Percentiles rank a stretch among this genome's conserved stretches.
phyloP scores from a whole-genome alignment of 2,113 vertebrate species.

The Ciconia boyciana region DNA sequence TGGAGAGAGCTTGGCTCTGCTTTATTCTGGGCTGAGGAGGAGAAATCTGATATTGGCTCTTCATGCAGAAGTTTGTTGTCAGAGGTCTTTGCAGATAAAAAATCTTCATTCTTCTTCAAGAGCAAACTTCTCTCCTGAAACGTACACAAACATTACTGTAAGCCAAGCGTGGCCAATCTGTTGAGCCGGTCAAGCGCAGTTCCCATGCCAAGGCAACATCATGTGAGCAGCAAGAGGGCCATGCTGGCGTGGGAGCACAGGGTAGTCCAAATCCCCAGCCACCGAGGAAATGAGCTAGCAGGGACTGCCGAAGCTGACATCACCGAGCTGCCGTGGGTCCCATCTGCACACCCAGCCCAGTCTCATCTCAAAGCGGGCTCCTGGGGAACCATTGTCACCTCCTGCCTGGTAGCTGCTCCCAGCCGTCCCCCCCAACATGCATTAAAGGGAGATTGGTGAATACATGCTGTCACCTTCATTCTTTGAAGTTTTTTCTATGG shows the following conservation, averaged over 20 bases:
- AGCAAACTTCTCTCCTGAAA: neutral
- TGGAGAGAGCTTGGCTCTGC: neutral
- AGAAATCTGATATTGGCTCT: neutral
- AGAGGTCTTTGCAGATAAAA: neutral
- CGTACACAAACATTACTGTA: neutral
- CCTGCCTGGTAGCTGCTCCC: neutral
- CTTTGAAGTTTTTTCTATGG: neutral
- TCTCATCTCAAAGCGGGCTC: neutral
- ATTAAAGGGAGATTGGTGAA: neutral
- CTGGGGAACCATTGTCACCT: neutral
- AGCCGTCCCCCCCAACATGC: fast-evolving
- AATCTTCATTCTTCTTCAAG: neutral
- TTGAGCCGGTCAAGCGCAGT: neutral
- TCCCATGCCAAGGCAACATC: neutral
- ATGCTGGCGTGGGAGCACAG: neutral
- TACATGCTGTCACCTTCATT: neutral
- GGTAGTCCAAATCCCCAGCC: neutral
- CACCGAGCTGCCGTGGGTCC: fast-evolving
- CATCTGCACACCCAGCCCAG: neutral
- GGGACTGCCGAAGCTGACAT: neutral
- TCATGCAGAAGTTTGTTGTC: neutral
- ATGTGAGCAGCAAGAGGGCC: neutral
- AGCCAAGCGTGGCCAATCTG: neutral
- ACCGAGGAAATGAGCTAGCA: neutral
- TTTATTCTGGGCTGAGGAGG: neutral